Percentiles rank a stretch among this genome's conserved stretches.
These are phyloP conservation scores for Ptycholaimellus sp. DNA, from an alignment of 2,888 invertebrate genomes.

Conservation along the genomic window DNA sequence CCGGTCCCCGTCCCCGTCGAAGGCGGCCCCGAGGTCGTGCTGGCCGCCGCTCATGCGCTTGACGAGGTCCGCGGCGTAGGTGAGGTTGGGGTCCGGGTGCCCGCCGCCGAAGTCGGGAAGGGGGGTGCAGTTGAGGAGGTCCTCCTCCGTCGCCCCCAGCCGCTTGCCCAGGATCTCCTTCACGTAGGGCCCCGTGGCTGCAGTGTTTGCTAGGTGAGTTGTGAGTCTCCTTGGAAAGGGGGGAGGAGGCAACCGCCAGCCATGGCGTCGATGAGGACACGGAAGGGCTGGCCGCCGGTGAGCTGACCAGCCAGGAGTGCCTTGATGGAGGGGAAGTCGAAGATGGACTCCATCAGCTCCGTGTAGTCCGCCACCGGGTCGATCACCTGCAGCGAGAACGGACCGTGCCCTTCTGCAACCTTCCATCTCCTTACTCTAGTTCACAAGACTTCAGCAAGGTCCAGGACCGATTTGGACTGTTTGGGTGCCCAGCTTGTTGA, in stretches of 20 bases:
- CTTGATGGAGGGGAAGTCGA: slow-evolving; percentile 62
- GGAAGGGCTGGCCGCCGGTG: slow-evolving; percentile 39
- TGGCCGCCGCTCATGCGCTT: slow-evolving; percentile 39
- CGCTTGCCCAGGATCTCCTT: slow-evolving; percentile 60
- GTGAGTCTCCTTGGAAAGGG: too few species aligned
- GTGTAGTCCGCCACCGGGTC: slow-evolving; percentile 73
- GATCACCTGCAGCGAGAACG: slow-evolving; percentile 60
- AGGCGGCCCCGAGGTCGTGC: slow-evolving; percentile 70
- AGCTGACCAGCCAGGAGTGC: slow-evolving; percentile 43
- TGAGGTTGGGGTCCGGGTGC: slow-evolving; percentile 86
- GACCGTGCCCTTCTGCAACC: slow-evolving; percentile 36
- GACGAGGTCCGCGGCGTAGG: slow-evolving; percentile 58
- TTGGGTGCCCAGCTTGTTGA: slow-evolving; percentile 45
- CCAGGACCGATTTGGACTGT: too few species aligned
- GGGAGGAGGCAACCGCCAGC: too few species aligned
- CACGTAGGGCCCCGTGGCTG: slow-evolving; percentile 88
- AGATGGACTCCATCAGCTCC: slow-evolving; percentile 72
- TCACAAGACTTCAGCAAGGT: too few species aligned
- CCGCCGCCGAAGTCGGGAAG: slow-evolving; percentile 81
- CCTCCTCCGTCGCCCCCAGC: slow-evolving; percentile 47
- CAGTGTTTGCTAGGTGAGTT: too few species aligned
- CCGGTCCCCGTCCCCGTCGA: slow-evolving; percentile 95
- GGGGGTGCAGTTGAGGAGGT: slow-evolving; percentile 42
- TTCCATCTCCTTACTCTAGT: too few species aligned
- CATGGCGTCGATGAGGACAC: slow-evolving; percentile 72